Base-by-base conservation (phyloP, 2,888 invertebrate genomes). In the Leistus spinibarbis region DNA sequence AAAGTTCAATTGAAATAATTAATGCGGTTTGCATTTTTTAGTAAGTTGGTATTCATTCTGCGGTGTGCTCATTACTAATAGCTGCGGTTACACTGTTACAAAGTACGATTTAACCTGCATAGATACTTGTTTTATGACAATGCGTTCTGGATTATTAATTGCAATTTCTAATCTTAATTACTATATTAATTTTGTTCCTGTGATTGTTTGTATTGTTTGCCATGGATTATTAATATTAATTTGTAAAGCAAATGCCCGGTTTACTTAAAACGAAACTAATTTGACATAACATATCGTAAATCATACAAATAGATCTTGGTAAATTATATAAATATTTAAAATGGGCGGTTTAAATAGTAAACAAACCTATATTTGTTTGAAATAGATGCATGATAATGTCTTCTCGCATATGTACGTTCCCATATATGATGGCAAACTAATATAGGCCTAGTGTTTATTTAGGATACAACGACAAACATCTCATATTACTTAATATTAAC, bases 51-150 rank as follows among this genome's bases (percentile, higher is more conserved):
- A 19, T 57, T 57, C 17, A 20, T 19, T 60, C 20, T 20, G 67
- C 19, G 54, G 67, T 67, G 67, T 54, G 54, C 54, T 67, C 67
- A 67, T 69, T 62, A n/a, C n/a, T n/a, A n/a, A n/a, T n/a, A 53
- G 40, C 22, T 40, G 60, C 17, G 19, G 16, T 69, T 40, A 62
- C 69, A 53, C 62, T 27, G 40, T 24, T 60, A 23, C 17, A 62
- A 20, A 60, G 62, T 62, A 27, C 62, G 60, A 69, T 62, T 24
- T 62, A 24, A 69, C 69, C 20, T 69, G 13, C 60, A 19, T 16
- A 16, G 19, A 13, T 60, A 57, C 24, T 24, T 24, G 7, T 24
- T 24, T 24, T 7, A 4, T 24, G 24, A 24, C 7, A 24, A 24
- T 24, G 7, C 3, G 3, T 24, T 40, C 1, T 40, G n/a, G n/a